phyloP scores from a whole-genome alignment of 1,140 invertebrate genomes.

The Berghia stephanieae region DNA sequence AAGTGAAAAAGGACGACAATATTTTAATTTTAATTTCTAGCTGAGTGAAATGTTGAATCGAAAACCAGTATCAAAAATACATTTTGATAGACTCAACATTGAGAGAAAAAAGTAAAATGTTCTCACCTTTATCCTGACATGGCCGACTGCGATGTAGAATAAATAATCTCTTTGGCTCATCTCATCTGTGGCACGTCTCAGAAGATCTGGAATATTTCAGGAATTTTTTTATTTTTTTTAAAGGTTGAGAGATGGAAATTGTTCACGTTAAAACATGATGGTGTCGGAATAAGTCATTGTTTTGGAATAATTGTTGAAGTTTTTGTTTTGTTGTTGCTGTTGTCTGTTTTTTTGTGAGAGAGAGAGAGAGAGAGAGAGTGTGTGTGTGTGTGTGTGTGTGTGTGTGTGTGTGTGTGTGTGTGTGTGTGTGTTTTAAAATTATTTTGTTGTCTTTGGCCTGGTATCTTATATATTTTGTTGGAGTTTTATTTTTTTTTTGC shows the following conservation, averaged over 20 bases:
- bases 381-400: background rate
- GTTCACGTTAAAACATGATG: background rate
- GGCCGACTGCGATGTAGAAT: constrained; percentile 92
- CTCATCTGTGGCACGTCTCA: constrained; percentile 76
- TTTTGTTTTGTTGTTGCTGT: background rate
- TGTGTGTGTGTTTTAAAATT: background rate
- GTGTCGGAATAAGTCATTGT: too few relatives aligned
- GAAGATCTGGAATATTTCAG: too few relatives aligned
- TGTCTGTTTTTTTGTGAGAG: background rate
- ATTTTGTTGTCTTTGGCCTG: background rate
- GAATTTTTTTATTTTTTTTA: background rate
- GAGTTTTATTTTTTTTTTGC: background rate
- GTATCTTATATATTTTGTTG: background rate
- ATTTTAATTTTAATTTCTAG: background rate
- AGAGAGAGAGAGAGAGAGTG: too few relatives aligned
- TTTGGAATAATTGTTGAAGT: background rate
- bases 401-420: background rate
- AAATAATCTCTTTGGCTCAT: constrained; percentile 87
- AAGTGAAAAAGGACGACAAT: background rate
- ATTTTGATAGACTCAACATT: too few relatives aligned
- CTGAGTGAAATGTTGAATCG: background rate
- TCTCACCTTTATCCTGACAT: constrained; percentile 80
- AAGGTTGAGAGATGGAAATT: background rate
- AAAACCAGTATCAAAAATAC: too few relatives aligned
- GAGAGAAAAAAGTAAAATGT: too few relatives aligned